Conservation (phyloP, 2,113 vertebrate genomes). For the Malurus melanocephalus region DNA sequence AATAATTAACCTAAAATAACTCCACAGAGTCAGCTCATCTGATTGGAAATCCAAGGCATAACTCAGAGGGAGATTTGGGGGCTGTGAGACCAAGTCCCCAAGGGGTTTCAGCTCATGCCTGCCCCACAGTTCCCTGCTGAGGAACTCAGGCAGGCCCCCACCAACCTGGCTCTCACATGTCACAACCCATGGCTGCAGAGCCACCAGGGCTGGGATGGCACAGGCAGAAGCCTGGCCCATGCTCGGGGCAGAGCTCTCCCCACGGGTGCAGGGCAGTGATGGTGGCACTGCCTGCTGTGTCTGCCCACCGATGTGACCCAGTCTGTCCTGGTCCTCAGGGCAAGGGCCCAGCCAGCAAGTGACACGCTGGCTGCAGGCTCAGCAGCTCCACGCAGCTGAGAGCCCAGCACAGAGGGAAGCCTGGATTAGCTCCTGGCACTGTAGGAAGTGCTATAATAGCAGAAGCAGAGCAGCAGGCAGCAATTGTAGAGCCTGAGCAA, state of each 20-base stretch:
- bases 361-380: slow-evolving; percentile 1
- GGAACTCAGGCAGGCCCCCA: background rate
- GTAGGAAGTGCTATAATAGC: slow-evolving; percentile 55
- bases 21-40: background rate
- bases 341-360: background rate
- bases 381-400: slow-evolving; percentile 14
- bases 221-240: background rate
- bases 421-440: slow-evolving; percentile 57
- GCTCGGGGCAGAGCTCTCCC: background rate
- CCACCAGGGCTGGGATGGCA: accelerated
- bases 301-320: accelerated
- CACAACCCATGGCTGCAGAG: background rate
- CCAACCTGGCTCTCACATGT: background rate
- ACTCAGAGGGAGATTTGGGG: background rate
- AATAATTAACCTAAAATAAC: background rate
- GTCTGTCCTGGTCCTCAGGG: background rate
- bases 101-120: background rate
- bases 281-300: background rate
- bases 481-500: slow-evolving; percentile 60
- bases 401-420: slow-evolving; percentile 45
- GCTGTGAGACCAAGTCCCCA: background rate
- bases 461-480: slow-evolving; percentile 66
- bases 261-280: accelerated
- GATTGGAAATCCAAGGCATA: background rate
- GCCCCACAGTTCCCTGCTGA: background rate